These are phyloP conservation scores for Hipposideros larvatus DNA, from an alignment of 2,797 vertebrate genomes.

Conservation along the genomic window DNA sequence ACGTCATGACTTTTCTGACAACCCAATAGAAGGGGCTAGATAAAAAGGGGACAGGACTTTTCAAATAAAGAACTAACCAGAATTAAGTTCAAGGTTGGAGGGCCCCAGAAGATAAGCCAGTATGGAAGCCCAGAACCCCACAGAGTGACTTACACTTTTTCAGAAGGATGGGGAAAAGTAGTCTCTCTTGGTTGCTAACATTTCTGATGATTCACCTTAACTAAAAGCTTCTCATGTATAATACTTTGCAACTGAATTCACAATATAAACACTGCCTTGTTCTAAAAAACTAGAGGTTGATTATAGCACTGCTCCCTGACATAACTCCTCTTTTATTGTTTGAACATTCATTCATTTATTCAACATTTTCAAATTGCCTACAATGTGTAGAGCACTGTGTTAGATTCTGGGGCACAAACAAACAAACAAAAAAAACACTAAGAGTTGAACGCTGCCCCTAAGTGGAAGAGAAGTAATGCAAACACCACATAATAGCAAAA, in stretches of 20 bases:
- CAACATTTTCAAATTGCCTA: not conserved
- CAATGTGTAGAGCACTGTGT: not conserved
- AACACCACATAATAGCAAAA: not conserved
- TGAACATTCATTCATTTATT: not conserved
- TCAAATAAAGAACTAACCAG: not conserved
- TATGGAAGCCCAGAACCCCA: not conserved
- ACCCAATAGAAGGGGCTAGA: not conserved
- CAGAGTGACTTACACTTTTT: not conserved
- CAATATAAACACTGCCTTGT: not conserved
- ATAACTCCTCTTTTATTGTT: not conserved
- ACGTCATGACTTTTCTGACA: too few species aligned
- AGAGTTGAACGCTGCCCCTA: not conserved
- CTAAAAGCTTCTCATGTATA: not conserved
- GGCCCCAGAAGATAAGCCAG: not conserved
- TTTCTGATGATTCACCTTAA: not conserved
- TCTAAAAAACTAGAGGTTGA: not conserved
- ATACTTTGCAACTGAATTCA: not conserved
- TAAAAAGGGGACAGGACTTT: not conserved
- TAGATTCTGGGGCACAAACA: not conserved
- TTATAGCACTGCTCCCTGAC: not conserved
- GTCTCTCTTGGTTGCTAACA: not conserved
- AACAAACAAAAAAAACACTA: not conserved
- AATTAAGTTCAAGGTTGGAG: not conserved
- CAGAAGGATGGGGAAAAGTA: not conserved
- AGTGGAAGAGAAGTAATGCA: not conserved